Evolutionary conservation across 2,113 vertebrate genomes (phyloP), one percentile per base, ranked within the genome.

Genomic region (Alligator sinensis): DNA sequence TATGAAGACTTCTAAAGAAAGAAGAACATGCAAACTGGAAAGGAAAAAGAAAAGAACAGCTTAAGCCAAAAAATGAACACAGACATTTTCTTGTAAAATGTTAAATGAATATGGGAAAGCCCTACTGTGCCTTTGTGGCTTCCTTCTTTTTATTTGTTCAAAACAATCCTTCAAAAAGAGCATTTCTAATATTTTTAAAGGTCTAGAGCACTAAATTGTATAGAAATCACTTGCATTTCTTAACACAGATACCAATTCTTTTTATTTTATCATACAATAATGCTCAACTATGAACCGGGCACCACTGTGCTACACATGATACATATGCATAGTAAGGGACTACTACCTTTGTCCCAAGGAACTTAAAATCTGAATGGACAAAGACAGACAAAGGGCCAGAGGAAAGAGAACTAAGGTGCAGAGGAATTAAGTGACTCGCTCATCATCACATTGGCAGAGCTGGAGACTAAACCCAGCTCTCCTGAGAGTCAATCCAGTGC

Each of bases 311-410:
- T 18, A 93, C 63, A 22, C 58, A 80, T 59, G 59, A 75, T 24
- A 88, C 54, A 38, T 3, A 61, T 1, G 0, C 38, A 19, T 85
- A 60, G 59, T 91, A 77, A 25, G 5, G 59, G 62, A 96, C 66
- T n/a, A n/a, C 30, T 9, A 9, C 75, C 55, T 27, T 30, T 30
- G 21, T 91, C 86, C 66, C 60, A 77, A 0, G 78, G 11, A 87
- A 25, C 78, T n/a, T 47, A 28, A 88, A 83, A 25, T 74, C 60
- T 92, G 80, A 94, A 90, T 84, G 14, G n/a, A 87, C 38, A 77
- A 80, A 90, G 63, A 30, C 5, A 91, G 30, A 84, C 8, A 19
- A 34, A 1, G 3, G 30, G 19, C 64, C 9, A 19, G n/a, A 89
- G 58, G 94, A 94, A 91, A 38, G 47, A 82, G 58, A 91, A 77